These are phyloP conservation scores for Tachina lurida DNA, from an alignment of 2,888 invertebrate genomes.

Conservation along the genomic window DNA sequence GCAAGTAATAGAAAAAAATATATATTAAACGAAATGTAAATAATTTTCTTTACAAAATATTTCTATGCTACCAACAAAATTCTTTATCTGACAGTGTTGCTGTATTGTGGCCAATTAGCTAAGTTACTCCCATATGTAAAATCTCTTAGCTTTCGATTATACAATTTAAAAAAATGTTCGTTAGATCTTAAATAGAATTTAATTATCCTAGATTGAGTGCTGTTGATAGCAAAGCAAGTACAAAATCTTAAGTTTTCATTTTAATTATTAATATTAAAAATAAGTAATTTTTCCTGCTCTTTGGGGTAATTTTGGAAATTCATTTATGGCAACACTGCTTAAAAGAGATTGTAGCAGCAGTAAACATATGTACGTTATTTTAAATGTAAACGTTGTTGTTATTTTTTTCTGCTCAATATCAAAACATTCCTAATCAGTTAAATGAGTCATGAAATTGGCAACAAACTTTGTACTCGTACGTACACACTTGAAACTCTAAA, in stretches of 20 bases:
- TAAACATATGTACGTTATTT: slow-evolving; percentile 1
- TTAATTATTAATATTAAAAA: no score
- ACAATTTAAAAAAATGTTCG: neutral
- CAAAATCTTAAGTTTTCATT: neutral
- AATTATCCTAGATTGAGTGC: neutral
- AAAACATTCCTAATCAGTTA: slow-evolving; percentile 71
- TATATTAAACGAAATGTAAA: slow-evolving; percentile 35
- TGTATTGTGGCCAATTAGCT: neutral
- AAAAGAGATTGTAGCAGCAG: neutral
- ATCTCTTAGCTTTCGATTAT: neutral
- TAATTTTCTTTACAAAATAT: slow-evolving; percentile 38
- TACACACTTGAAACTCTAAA: slow-evolving; percentile 39
- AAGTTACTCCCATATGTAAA: slow-evolving; percentile 3
- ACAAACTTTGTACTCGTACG: slow-evolving; percentile 71
- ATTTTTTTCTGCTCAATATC: slow-evolving; percentile 36
- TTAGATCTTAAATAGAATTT: neutral
- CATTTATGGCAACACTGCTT: neutral
- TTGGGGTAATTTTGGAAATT: neutral
- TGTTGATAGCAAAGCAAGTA: no score
- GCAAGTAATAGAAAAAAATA: neutral
- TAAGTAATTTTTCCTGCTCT: no score
- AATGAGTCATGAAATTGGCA: slow-evolving; percentile 74
- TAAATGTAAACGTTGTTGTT: neutral
- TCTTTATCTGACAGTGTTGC: neutral
- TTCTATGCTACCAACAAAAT: neutral